These are phyloP conservation scores for Microcebus murinus DNA, from an alignment of 2,113 vertebrate genomes.

Conservation along the genomic window DNA sequence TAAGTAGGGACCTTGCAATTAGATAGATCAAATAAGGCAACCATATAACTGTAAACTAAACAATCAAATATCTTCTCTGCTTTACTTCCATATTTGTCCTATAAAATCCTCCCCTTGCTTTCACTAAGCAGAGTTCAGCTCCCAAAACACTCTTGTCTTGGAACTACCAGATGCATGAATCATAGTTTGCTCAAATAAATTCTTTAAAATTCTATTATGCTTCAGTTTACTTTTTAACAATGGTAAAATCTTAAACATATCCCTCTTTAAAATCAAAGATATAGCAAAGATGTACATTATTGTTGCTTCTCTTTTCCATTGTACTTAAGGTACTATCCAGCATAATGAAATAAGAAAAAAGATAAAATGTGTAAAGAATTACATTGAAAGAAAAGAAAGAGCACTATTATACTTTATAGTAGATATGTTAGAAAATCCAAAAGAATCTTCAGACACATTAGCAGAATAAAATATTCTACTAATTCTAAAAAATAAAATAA, in stretches of 20 bases:
- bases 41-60: not conserved
- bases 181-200: not conserved
- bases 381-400: not conserved
- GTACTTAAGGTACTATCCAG: not conserved
- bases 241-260: not conserved
- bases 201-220: not conserved
- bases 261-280: not conserved
- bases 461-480: not conserved
- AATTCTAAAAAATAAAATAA: conserved; percentile 2
- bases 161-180: not conserved
- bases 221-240: not conserved
- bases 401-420: not conserved
- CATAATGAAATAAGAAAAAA: not conserved
- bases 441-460: not conserved
- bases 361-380: not conserved
- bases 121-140: not conserved
- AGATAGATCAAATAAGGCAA: not conserved
- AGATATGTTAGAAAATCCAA: not conserved
- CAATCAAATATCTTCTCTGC: not conserved
- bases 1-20: not conserved
- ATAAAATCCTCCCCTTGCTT: not conserved
- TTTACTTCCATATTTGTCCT: not conserved
- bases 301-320: not conserved
- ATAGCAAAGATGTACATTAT: not conserved
- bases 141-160: not conserved